Evolutionary conservation across 1,140 invertebrate species (phyloP).

Genomic region (Matsumurasca onukii): DNA sequence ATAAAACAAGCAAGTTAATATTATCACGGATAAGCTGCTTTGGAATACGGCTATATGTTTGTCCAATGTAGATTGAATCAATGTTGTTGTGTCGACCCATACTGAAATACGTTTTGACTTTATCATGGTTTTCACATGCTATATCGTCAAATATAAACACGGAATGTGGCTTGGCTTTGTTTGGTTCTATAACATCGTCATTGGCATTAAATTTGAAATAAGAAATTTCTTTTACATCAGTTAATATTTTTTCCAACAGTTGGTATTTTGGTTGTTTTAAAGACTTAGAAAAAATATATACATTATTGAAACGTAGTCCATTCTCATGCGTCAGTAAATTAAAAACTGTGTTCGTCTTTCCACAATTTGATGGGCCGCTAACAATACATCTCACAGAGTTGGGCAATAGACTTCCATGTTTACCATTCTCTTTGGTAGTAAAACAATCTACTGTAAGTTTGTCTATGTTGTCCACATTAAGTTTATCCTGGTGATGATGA

Average conservation of each 20-base stretch:
- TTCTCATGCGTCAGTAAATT: constrained; percentile 42
- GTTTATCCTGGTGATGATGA: no score
- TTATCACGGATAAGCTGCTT: constrained; percentile 49
- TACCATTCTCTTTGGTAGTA: constrained; percentile 10
- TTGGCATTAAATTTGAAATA: constrained; percentile 27
- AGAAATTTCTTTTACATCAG: constrained; percentile 38
- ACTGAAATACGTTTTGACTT: constrained; percentile 43
- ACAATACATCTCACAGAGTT: constrained; percentile 42
- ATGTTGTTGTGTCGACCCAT: constrained; percentile 47
- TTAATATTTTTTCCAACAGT: constrained; percentile 42
- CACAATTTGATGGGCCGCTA: constrained; percentile 44
- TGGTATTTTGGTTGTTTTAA: constrained; percentile 46
- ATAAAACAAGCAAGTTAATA: constrained; percentile 47
- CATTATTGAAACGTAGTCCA: constrained; percentile 47
- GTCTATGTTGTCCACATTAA: neutral
- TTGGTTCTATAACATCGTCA: constrained; percentile 34
- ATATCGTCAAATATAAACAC: constrained; percentile 50
- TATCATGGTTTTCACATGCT: constrained; percentile 32
- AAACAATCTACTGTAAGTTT: neutral
- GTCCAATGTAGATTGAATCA: constrained; percentile 49
- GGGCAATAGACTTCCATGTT: constrained; percentile 40
- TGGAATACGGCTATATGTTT: constrained; percentile 47
- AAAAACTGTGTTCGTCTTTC: constrained; percentile 48
- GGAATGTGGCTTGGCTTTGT: constrained; percentile 39
- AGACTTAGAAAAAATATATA: constrained; percentile 49